Evolutionary conservation across 1,140 invertebrate species (phyloP), one percentile per base, ranked within the genome.

Genomic region (Drosophila pachea): DNA sequence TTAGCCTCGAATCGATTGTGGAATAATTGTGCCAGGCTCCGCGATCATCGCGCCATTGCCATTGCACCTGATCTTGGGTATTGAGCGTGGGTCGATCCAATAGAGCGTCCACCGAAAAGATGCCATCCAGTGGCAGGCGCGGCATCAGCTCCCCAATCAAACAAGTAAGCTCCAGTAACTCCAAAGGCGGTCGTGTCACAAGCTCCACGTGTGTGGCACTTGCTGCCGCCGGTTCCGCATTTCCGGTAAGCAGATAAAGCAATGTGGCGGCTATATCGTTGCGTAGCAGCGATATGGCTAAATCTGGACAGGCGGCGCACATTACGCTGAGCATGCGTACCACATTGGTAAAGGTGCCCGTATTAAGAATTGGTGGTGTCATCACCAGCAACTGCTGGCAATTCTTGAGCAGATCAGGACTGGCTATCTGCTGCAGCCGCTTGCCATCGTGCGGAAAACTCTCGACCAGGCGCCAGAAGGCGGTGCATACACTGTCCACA

Each of bases 41-140:
- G 94, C 97, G 89, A 94, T 97, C 97, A 90, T 98, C 97, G 49
- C 95, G 92, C 97, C 97, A 99, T 90, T 98, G 97, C 98, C 98
- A 99, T 67, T 95, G 93, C 2, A 97, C 95, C 63, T 94, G 92
- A 86, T 97, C 94, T 78, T 96, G 94, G 50, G 92, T 92, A 79
- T 87, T 89, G 0, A 91, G 90, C 83, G 91, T 93, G 71, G 93
- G 94, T 87, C 94, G 93, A 90, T 95, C 94, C 55, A 98, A 91
- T 81, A 97, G 92, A 47, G 92, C 91, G 91, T 99, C 97, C 66
- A 99, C 96, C 56, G 94, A 92, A 91, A 99, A 99, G 74, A 99
- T 95, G 8, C 97, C 97, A 90, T 98, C 96, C 6, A 94, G 94
- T 1, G 98, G 98, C 72, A 99, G 91, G 12, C 95, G 93, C 14